A percentile compares a stretch with the other conserved stretches of the same genome.
These are phyloP conservation scores for Pseudococcus jackbeardsleyi DNA, from an alignment of 2,888 invertebrate genomes.

Conservation along the genomic window DNA sequence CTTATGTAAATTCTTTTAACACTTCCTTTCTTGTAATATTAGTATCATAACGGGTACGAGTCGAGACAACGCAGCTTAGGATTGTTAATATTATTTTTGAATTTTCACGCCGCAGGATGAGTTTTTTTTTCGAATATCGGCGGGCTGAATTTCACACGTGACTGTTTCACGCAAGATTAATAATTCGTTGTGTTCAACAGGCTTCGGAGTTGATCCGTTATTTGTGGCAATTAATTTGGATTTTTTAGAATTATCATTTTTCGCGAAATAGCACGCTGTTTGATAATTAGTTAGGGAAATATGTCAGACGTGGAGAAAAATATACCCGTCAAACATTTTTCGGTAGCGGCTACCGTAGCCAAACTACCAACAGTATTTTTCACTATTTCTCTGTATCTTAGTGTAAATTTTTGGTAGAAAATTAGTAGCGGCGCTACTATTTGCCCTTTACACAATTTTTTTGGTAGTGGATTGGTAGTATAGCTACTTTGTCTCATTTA, in stretches of 20 bases:
- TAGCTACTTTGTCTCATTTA: too few relatives aligned
- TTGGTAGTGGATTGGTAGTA: too few relatives aligned
- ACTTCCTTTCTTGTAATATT: conserved; percentile 51
- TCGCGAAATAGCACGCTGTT: background rate
- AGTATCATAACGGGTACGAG: conserved; percentile 41
- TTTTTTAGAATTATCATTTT: conserved; percentile 39
- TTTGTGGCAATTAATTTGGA: conserved; percentile 31
- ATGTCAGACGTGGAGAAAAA: background rate
- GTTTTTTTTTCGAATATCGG: conserved; percentile 37
- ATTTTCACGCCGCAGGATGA: conserved; percentile 21
- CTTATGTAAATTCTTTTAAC: conserved; percentile 16
- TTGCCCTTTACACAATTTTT: too few relatives aligned
- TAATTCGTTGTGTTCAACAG: conserved; percentile 16
- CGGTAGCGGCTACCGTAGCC: too few relatives aligned
- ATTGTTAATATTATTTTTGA: conserved; percentile 26
- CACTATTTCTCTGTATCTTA: too few relatives aligned
- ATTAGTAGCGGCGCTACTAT: too few relatives aligned
- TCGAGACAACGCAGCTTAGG: background rate
- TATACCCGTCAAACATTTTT: too few relatives aligned
- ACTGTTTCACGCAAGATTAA: conserved; percentile 49
- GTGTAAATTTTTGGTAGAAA: too few relatives aligned
- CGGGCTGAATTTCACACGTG: conserved; percentile 37
- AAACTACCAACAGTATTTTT: too few relatives aligned
- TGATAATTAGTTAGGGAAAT: conserved; percentile 6
- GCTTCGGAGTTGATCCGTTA: conserved; percentile 6